Conservation (phyloP, 2,797 vertebrate genomes). For the Zenarchopterus dispar region DNA sequence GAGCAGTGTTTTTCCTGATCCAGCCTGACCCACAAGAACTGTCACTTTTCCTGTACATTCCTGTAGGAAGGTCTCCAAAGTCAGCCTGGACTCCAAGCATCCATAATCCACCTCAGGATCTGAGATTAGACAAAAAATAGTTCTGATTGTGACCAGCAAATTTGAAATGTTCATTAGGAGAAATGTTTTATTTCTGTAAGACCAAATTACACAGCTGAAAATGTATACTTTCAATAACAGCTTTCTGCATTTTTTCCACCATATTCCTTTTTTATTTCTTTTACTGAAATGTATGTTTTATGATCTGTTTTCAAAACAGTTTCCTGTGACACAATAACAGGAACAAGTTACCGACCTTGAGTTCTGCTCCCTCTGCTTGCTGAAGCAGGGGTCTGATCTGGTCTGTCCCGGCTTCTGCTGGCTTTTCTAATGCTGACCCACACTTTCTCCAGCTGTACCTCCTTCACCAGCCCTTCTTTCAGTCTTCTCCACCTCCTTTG, state of each 20-base stretch:
- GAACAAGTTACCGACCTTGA: conserved; percentile 42
- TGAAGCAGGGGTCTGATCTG: conserved; percentile 43
- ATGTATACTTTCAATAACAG: not conserved
- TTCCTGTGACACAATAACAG: not conserved
- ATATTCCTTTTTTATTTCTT: too few relatives aligned
- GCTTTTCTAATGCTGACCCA: conserved; percentile 80
- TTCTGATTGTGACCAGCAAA: not conserved
- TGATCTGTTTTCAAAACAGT: too few relatives aligned
- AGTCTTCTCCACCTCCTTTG: conserved; percentile 67
- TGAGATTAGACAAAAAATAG: conserved; percentile 17
- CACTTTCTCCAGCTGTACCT: conserved; percentile 71
- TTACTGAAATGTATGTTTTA: not conserved
- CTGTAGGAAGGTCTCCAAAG: conserved; percentile 82
- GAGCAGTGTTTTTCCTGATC: conserved; percentile 90
- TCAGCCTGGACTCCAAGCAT: conserved; percentile 64
- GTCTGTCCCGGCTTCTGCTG: conserved; percentile 58
- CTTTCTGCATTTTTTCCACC: not conserved
- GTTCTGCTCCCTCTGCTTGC: conserved; percentile 57
- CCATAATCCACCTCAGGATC: conserved; percentile 56
- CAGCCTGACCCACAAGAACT: conserved; percentile 85
- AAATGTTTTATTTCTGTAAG: too few relatives aligned
- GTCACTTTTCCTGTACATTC: conserved; percentile 70
- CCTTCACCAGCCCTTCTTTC: conserved; percentile 52
- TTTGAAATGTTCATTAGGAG: too few relatives aligned
- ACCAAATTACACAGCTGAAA: too few relatives aligned